Evolutionary conservation across 1,140 invertebrate genomes (phyloP).

Genomic region (Gyrodactylus bullatarudis): DNA sequence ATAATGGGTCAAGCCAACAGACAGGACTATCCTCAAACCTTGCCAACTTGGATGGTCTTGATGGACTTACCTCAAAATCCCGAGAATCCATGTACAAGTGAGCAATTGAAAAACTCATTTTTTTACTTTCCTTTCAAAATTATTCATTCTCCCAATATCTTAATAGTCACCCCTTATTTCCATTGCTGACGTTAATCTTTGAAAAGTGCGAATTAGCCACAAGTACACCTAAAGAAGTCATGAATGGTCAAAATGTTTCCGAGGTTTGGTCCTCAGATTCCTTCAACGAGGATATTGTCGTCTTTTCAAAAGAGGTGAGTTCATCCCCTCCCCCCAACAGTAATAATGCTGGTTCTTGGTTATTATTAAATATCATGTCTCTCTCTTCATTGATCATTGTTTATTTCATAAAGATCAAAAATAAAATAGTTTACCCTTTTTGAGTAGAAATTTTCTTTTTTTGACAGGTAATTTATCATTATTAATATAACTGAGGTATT

Average conservation of each 20-base stretch:
- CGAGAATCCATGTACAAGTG: not conserved
- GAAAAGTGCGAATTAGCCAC: slow-evolving; percentile 95
- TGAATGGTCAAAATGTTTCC: slow-evolving; percentile 28
- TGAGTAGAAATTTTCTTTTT: not conserved
- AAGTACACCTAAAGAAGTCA: slow-evolving; percentile 39
- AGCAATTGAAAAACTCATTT: not conserved
- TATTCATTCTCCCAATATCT: no score
- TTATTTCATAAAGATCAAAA: not conserved
- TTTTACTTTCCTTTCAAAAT: not conserved
- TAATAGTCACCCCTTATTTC: slow-evolving; percentile 50
- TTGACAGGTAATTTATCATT: not conserved
- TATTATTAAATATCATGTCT: slow-evolving; percentile 2
- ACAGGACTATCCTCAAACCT: not conserved
- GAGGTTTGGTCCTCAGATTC: slow-evolving; percentile 83
- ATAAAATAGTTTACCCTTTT: not conserved
- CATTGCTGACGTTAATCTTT: slow-evolving; percentile 70
- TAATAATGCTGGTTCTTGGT: not conserved
- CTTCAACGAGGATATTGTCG: slow-evolving; percentile 93
- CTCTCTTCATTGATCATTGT: not conserved
- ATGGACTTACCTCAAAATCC: not conserved
- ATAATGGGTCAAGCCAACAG: no score
- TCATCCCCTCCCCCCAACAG: not conserved
- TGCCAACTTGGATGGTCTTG: not conserved
- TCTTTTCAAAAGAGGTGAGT: slow-evolving; percentile 80
- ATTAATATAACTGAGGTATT: not conserved